Conservation (phyloP, 2,113 vertebrate genomes). For the Psephotus haematonotus region DNA sequence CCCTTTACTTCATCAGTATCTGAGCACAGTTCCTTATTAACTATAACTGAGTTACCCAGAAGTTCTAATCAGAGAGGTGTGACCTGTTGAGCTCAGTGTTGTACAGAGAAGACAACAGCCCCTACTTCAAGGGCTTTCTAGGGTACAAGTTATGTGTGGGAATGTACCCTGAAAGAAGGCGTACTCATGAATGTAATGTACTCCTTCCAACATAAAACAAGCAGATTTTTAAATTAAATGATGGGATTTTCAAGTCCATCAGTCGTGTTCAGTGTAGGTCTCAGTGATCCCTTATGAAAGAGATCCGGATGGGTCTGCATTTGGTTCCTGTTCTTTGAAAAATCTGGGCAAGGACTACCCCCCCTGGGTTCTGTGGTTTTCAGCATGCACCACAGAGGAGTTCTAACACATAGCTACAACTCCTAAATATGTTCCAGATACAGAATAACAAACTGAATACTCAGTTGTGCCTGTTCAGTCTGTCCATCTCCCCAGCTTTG, state of each 20-base stretch:
- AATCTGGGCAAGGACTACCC: not conserved
- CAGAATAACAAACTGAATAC: not conserved
- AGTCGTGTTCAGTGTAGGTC: not conserved
- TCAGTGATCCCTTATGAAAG: not conserved
- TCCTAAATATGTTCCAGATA: not conserved
- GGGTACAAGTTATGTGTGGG: not conserved
- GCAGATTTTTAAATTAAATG: not conserved
- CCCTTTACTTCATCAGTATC: not conserved
- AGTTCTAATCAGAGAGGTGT: not conserved
- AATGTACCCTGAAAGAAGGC: not conserved
- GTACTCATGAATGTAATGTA: not conserved
- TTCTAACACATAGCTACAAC: not conserved
- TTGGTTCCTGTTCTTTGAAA: not conserved
- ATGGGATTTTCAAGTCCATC: not conserved
- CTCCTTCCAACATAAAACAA: not conserved
- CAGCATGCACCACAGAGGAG: not conserved
- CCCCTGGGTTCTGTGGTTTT: not conserved
- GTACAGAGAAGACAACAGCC: not conserved
- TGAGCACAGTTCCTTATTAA: not conserved
- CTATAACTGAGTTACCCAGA: not conserved
- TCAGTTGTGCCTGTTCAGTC: not conserved
- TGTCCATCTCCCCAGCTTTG: not conserved
- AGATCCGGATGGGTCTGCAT: not conserved
- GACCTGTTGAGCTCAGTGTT: not conserved
- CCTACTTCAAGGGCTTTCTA: not conserved